Percentiles rank a stretch among this genome's conserved stretches.
These are phyloP conservation scores for Nesoenas mayeri DNA, from an alignment of 2,113 vertebrate genomes.

Conservation along the genomic window DNA sequence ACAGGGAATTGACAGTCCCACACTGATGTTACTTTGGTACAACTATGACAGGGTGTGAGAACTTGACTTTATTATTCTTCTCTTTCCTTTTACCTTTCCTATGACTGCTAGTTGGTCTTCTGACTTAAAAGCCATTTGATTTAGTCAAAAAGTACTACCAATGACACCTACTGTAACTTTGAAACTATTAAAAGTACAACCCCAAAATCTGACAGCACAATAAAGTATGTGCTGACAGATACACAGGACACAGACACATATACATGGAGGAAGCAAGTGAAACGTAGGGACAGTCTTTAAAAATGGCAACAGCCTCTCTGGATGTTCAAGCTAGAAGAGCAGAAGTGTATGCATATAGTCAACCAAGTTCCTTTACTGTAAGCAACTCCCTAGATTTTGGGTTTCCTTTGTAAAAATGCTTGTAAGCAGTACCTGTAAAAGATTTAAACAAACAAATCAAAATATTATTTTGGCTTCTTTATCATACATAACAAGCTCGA, in stretches of 20 bases:
- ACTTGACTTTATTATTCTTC: not conserved
- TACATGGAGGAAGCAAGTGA: not conserved
- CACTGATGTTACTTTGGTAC: not conserved
- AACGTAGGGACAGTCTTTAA: not conserved
- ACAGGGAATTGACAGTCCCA: not conserved
- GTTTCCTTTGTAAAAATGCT: not conserved
- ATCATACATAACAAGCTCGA: not conserved
- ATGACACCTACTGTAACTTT: not conserved
- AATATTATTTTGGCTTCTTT: not conserved
- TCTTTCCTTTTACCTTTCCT: not conserved
- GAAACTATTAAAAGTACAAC: not conserved
- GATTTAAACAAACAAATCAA: not conserved
- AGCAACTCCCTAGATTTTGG: not conserved
- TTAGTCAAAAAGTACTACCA: not conserved
- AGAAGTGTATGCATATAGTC: not conserved
- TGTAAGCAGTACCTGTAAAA: not conserved
- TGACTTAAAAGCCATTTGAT: not conserved
- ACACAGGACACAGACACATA: not conserved
- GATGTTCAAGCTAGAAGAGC: not conserved
- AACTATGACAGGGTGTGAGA: not conserved
- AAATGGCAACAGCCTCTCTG: not conserved
- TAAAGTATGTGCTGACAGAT: not conserved
- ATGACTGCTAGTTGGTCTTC: not conserved
- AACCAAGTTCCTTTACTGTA: not conserved
- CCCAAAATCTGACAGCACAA: not conserved